Conservation (phyloP, 2,113 vertebrate genomes). For the Glareola pratincola region DNA sequence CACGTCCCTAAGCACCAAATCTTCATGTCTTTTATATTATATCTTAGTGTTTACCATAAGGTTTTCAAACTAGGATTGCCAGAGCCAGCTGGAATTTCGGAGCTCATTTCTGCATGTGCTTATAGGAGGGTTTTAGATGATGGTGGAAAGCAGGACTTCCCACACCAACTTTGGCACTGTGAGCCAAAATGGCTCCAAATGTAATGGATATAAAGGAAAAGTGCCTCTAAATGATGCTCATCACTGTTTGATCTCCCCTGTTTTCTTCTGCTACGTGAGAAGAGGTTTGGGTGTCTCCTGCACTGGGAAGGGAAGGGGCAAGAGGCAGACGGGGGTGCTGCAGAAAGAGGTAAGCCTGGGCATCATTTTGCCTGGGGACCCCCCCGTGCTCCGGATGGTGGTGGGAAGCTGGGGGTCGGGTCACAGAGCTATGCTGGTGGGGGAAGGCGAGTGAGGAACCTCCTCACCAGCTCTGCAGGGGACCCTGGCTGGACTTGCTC, state of each 20-base stretch:
- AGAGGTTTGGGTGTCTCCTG: neutral
- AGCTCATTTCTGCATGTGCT: neutral
- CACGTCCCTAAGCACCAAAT: neutral
- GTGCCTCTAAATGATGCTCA: neutral
- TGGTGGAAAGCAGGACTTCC: neutral
- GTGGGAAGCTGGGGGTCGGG: neutral
- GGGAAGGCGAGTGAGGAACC: neutral
- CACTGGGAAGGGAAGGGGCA: neutral
- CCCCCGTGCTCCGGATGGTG: rapidly evolving
- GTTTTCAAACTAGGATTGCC: neutral
- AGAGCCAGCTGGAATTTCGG: neutral
- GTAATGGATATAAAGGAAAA: neutral
- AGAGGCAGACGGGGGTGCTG: neutral
- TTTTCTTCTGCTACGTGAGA: neutral
- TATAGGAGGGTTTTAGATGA: neutral
- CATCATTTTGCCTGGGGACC: neutral
- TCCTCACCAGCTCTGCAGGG: rapidly evolving
- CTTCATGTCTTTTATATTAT: neutral
- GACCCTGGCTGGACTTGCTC: neutral
- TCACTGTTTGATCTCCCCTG: neutral
- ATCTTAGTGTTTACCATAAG: neutral
- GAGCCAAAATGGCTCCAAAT: neutral
- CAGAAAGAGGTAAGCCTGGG: neutral
- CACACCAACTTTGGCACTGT: neutral
- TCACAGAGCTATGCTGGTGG: neutral